phyloP scores from a whole-genome alignment of 2,888 invertebrate species.

The Melipona beecheii region DNA sequence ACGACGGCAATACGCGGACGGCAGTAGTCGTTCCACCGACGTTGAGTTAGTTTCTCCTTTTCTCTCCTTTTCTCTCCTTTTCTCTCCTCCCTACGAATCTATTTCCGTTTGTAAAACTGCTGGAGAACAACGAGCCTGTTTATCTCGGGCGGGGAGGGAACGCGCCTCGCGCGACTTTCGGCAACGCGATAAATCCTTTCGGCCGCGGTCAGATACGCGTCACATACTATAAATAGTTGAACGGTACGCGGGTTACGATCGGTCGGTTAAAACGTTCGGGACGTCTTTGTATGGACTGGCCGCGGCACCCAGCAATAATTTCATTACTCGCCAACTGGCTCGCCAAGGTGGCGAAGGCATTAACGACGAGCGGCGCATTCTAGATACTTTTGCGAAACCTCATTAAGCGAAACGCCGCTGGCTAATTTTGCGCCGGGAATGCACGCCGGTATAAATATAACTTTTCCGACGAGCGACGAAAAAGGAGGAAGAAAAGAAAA shows the following conservation, averaged over 20 bases:
- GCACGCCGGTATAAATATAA: constrained; percentile 20
- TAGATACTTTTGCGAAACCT: constrained; percentile 36
- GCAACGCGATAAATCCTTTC: constrained; percentile 67
- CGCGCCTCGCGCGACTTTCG: constrained; percentile 69
- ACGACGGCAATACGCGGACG: constrained; percentile 11
- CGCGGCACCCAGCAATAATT: constrained; percentile 55
- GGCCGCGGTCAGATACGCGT: constrained; percentile 65
- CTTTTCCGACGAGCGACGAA: not conserved
- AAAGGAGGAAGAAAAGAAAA: not conserved
- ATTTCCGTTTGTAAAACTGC: constrained; percentile 59
- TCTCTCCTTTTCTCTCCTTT: not conserved
- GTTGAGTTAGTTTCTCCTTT: not conserved
- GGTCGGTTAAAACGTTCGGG: constrained; percentile 55
- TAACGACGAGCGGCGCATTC: constrained; percentile 43
- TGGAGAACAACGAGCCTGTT: constrained; percentile 65
- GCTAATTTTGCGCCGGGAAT: constrained; percentile 25
- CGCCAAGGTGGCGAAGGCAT: constrained; percentile 50
- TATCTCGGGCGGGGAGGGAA: constrained; percentile 49
- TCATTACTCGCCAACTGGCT: constrained; percentile 55
- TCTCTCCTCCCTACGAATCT: constrained; percentile 14
- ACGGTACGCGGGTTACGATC: constrained; percentile 61
- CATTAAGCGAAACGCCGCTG: constrained; percentile 28
- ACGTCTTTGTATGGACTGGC: constrained; percentile 55
- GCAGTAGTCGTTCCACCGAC: not conserved
- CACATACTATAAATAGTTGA: constrained; percentile 68